Percentiles rank a stretch among this genome's conserved stretches.
These are phyloP conservation scores for Lamellibrachia luymesi DNA, from an alignment of 1,140 invertebrate genomes.

Conservation along the genomic window DNA sequence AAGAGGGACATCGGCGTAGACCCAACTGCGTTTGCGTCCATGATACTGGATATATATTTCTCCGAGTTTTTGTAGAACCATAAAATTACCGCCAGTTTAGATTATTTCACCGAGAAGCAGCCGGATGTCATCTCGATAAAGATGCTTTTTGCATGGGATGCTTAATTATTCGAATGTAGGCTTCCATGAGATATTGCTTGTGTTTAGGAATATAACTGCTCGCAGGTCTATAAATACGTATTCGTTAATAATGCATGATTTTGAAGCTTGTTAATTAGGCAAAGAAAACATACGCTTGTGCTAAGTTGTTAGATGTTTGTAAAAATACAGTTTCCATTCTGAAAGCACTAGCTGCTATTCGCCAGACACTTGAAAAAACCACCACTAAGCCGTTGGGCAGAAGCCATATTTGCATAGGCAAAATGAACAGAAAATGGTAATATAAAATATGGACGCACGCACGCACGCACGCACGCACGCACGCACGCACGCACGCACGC, in stretches of 20 bases:
- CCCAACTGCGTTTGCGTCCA: not conserved
- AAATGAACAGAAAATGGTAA: too few species aligned
- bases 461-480: too few species aligned
- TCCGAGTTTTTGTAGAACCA: not conserved
- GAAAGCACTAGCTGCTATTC: not conserved
- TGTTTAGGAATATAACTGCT: not conserved
- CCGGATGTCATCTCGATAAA: too few species aligned
- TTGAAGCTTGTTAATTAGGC: not conserved
- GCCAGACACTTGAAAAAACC: not conserved
- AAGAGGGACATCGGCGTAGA: not conserved
- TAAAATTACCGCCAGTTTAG: not conserved
- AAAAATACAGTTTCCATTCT: not conserved
- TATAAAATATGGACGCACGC: too few species aligned
- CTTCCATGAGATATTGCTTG: not conserved
- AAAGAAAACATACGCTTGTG: too few species aligned
- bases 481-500: too few species aligned
- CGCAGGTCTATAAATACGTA: not conserved
- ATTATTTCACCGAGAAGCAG: not conserved
- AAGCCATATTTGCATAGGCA: too few species aligned
- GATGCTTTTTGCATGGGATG: too few species aligned
- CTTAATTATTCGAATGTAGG: too few species aligned
- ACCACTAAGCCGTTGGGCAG: too few species aligned
- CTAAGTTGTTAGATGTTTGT: not conserved
- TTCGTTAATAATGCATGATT: not conserved
- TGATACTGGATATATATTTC: not conserved